Percentiles rank a stretch among this genome's conserved stretches.
Evolutionary conservation across 2,797 vertebrate species (phyloP).

Genomic region (Mormyrops boulengeri): DNA sequence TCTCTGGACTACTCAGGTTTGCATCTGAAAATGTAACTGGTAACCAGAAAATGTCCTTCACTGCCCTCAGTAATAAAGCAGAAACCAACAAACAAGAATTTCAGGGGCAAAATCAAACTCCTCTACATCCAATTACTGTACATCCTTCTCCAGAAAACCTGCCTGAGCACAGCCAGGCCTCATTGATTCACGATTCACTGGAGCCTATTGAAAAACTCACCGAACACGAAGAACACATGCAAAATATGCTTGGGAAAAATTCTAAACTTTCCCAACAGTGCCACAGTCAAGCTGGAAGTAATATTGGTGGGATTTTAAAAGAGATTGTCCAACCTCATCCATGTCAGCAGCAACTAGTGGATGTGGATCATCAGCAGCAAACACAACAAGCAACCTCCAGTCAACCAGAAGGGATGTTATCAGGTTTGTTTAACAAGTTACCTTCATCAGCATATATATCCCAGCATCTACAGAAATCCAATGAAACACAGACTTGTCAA

Average conservation of each 20-base stretch:
- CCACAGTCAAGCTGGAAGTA: slow-evolving; percentile 46
- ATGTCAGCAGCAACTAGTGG: slow-evolving; percentile 23
- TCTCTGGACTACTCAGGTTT: slow-evolving; percentile 66
- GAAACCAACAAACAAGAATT: slow-evolving; percentile 24
- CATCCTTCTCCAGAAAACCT: slow-evolving; percentile 26
- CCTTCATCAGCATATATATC: slow-evolving; percentile 43
- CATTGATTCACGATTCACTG: slow-evolving; percentile 31
- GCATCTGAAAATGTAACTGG: slow-evolving; percentile 55
- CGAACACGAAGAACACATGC: slow-evolving; percentile 22
- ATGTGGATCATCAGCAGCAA: slow-evolving; percentile 5
- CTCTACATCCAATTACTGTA: background rate
- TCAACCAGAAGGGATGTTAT: slow-evolving; percentile 47
- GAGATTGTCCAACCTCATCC: slow-evolving; percentile 45
- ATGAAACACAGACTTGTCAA: slow-evolving; percentile 20
- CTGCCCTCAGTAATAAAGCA: slow-evolving; percentile 33
- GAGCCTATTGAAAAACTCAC: slow-evolving; percentile 26
- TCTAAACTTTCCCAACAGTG: slow-evolving; percentile 29
- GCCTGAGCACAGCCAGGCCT: slow-evolving; percentile 41
- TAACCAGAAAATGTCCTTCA: slow-evolving; percentile 21
- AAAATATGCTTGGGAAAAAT: slow-evolving; percentile 22
- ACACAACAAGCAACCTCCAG: slow-evolving; percentile 43
- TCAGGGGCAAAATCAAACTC: slow-evolving; percentile 31
- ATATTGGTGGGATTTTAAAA: slow-evolving; percentile 66
- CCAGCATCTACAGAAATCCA: slow-evolving; percentile 37
- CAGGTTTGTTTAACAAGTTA: slow-evolving; percentile 60